Base-by-base conservation (phyloP, 2,113 vertebrate genomes). In the Ophiodon elongatus region DNA sequence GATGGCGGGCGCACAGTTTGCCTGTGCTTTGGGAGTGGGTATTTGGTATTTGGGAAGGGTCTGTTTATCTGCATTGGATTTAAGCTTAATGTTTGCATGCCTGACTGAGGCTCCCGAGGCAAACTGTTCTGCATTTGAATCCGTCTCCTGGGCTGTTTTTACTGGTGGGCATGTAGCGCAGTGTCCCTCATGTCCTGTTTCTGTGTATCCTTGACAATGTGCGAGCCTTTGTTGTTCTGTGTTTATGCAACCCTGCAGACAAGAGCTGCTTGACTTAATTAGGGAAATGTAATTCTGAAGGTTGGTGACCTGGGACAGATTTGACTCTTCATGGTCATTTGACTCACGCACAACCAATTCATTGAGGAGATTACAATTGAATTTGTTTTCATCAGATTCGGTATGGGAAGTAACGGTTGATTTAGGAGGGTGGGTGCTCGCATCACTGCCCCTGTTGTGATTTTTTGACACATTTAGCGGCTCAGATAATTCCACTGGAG, bases 221-320 rank as follows among this genome's bases (percentile, higher is more conserved):
- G 66, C 73, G 11, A 75, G 66, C 54, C 60, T 84, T 87, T 87
- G 92, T 92, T 92, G 88, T 81, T 87, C 52, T 33, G 68, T 74
- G 73, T 89, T 85, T 63, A 73, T 76, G 76, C 78, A 77, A 67
- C 78, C 89, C 89, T 64, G 90, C 66, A 86, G 86, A 90, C 70
- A 64, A 76, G 85, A 81, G 79, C 81, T 79, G 62, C 73, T 92
- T 69, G 91, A 79, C 70, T 92, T 88, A 73, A 92, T 92, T 91
- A 86, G 70, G 83, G 85, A 88, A 87, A 85, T 85, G 62, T 71
- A 74, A 83, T 88, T 91, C 79, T 85, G 85, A 80, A 64, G 80
- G 73, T 82, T 75, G 70, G 81, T 67, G 88, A 90, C 91, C 83
- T 91, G 90, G 60, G 83, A 85, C 70, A 17, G 50, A 75, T 76